These are phyloP conservation scores for Linnaemya vulpina DNA, from an alignment of 2,888 invertebrate genomes.

Conservation along the genomic window DNA sequence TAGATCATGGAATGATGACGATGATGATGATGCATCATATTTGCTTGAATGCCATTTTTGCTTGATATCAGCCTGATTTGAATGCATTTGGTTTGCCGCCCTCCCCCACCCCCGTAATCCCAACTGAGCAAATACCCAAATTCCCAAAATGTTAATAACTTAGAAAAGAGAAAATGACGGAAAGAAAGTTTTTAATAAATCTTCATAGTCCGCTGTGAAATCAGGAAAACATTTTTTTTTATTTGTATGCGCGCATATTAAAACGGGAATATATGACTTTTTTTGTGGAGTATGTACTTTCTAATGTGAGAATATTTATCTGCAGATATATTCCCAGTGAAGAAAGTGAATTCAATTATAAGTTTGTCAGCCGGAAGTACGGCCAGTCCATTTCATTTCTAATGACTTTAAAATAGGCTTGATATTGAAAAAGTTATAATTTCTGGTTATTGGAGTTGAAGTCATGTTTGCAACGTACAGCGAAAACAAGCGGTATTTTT, in stretches of 20 bases:
- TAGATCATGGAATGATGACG: constrained; percentile 44
- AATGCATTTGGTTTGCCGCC: not conserved
- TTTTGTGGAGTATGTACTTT: not conserved
- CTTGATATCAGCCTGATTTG: constrained; percentile 6
- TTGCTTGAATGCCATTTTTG: constrained; percentile 40
- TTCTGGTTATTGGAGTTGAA: too few relatives aligned
- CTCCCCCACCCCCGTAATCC: constrained; percentile 11
- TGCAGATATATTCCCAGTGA: too few relatives aligned
- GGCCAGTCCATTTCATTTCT: too few relatives aligned
- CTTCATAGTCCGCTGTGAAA: constrained; percentile 9
- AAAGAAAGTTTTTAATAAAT: constrained; percentile 50
- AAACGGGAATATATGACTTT: not conserved
- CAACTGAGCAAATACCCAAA: constrained; percentile 56
- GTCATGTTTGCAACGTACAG: too few relatives aligned
- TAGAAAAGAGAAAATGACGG: constrained; percentile 16
- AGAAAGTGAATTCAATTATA: too few relatives aligned
- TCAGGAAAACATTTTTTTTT: constrained; percentile 7
- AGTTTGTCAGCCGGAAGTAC: too few relatives aligned
- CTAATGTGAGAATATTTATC: not conserved
- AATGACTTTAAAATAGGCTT: too few relatives aligned
- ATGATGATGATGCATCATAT: constrained; percentile 49
- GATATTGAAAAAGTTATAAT: too few relatives aligned
- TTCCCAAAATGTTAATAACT: constrained; percentile 66
- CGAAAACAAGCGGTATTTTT: too few relatives aligned
- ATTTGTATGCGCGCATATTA: not conserved